phyloP scores from a whole-genome alignment of 2,888 invertebrate species.

The Calameuta pallipes region DNA sequence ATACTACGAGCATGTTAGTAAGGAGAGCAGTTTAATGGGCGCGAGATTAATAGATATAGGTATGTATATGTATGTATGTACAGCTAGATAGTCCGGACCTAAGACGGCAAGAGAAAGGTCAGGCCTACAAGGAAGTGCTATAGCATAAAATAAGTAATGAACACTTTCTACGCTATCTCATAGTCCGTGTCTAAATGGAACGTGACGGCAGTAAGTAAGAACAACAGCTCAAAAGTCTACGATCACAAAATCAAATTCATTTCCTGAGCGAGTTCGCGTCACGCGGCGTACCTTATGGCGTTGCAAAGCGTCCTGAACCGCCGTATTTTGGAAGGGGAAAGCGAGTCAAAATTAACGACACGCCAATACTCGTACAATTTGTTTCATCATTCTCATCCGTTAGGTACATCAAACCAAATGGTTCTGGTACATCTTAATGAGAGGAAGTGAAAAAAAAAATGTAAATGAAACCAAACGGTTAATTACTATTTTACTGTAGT shows the following conservation, averaged over 20 bases:
- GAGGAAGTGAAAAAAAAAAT: too few relatives aligned
- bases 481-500: not conserved
- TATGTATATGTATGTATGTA: not conserved
- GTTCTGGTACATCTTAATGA: not conserved
- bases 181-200: conserved; percentile 39
- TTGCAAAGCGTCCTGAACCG: not conserved
- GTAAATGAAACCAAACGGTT: not conserved
- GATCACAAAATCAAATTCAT: not conserved
- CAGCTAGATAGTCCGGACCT: conserved; percentile 14
- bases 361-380: not conserved
- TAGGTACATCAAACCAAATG: not conserved
- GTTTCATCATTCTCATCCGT: not conserved
- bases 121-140: conserved; percentile 54
- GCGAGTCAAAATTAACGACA: conserved; percentile 29
- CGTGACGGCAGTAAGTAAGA: conserved; percentile 44
- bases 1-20: not conserved
- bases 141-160: conserved; percentile 37
- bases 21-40: not conserved
- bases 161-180: conserved; percentile 46
- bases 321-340: conserved; percentile 24
- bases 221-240: conserved; percentile 13
- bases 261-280: not conserved
- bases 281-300: not conserved
- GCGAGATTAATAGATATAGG: not conserved
- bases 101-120: conserved; percentile 56